Percentiles rank a stretch among this genome's conserved stretches.
Conservation (phyloP, 2,113 vertebrate species). For the Peucedramus taeniatus region DNA sequence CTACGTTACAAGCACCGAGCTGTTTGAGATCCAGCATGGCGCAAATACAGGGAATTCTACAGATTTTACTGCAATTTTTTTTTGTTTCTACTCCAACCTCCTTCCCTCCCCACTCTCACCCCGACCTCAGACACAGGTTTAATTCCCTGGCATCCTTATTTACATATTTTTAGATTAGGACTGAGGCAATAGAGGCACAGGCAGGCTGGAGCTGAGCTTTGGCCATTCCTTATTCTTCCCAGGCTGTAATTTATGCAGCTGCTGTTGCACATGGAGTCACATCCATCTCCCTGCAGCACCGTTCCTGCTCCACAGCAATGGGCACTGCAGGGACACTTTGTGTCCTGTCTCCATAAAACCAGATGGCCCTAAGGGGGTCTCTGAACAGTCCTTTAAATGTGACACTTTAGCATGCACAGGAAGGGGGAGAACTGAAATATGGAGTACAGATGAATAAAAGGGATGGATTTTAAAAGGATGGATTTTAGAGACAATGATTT, state of each 20-base stretch:
- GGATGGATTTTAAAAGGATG: not conserved
- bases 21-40: not conserved
- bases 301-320: not conserved
- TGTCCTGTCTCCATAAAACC: not conserved
- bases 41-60: not conserved
- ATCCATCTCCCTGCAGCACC: not conserved
- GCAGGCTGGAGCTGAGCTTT: not conserved
- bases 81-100: not conserved
- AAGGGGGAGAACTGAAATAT: not conserved
- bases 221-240: not conserved
- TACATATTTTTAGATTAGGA: not conserved
- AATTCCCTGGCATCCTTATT: not conserved
- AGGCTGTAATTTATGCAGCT: not conserved
- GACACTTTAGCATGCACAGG: not conserved
- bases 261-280: not conserved
- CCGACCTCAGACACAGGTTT: not conserved
- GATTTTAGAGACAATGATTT: not conserved
- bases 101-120: not conserved
- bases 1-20: not conserved
- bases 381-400: not conserved
- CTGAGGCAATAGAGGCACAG: not conserved
- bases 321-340: not conserved
- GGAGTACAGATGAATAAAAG: not conserved
- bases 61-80: not conserved
- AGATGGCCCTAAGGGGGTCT: not conserved